Evolutionary conservation across 2,888 invertebrate genomes (phyloP).

Genomic region (Monochamus alternatus): DNA sequence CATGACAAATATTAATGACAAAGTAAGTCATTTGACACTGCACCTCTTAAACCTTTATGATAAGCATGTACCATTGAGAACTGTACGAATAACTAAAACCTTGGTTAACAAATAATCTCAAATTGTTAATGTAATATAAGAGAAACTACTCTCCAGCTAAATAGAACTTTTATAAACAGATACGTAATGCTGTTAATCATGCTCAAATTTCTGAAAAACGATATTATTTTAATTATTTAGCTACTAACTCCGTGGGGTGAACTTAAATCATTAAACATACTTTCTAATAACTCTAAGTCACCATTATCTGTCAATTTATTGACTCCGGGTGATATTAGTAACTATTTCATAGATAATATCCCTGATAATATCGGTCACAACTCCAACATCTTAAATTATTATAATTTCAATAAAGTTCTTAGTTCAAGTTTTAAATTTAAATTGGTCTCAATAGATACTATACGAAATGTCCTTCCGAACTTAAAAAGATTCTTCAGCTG

Average conservation of each 20-base stretch:
- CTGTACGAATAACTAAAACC: not conserved
- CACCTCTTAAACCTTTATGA: not conserved
- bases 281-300: not conserved
- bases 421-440: too few relatives aligned
- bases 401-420: too few relatives aligned
- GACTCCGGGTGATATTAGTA: not conserved
- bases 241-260: too few relatives aligned
- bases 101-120: conserved; percentile 3
- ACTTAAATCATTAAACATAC: not conserved
- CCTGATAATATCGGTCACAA: not conserved
- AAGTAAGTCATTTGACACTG: not conserved
- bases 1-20: conserved; percentile 5
- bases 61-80: conserved; percentile 5
- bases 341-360: too few relatives aligned
- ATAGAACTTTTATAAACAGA: not conserved
- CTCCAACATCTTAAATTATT: too few relatives aligned
- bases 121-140: conserved; percentile 1
- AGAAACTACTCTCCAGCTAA: not conserved
- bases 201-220: not conserved
- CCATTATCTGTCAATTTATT: not conserved
- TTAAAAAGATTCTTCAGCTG: too few relatives aligned
- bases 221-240: not conserved
- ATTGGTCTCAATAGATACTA: too few relatives aligned
- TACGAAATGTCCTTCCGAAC: too few relatives aligned
- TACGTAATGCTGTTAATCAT: not conserved